These are phyloP conservation scores for Anoura caudifer DNA, from an alignment of 2,113 vertebrate species.

Conservation along the genomic window DNA sequence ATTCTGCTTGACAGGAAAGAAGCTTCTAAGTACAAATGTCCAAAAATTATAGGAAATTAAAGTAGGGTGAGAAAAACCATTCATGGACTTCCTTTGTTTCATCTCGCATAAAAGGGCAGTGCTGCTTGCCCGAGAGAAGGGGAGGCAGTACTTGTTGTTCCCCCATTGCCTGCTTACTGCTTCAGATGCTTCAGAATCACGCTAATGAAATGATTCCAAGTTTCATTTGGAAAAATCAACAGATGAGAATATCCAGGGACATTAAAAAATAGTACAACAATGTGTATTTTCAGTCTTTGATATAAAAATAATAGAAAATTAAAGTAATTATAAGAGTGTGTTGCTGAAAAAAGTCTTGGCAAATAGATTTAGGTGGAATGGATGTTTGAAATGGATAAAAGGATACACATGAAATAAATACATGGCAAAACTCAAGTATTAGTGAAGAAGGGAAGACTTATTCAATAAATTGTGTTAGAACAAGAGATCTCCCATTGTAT, in stretches of 20 bases:
- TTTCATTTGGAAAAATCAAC: not conserved
- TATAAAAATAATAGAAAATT: not conserved
- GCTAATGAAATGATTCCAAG: not conserved
- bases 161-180: not conserved
- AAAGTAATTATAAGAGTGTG: not conserved
- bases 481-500: not conserved
- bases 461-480: not conserved
- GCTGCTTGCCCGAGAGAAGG: not conserved
- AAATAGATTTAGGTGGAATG: not conserved
- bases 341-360: not conserved
- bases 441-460: not conserved
- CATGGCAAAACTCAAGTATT: not conserved
- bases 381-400: not conserved
- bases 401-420: not conserved
- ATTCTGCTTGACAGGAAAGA: not conserved
- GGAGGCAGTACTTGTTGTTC: not conserved
- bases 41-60: not conserved
- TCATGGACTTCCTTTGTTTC: not conserved
- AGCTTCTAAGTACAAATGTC: constrained; percentile 24
- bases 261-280: not conserved
- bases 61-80: not conserved
- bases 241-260: not conserved
- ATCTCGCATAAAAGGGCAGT: not conserved
- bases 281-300: not conserved
- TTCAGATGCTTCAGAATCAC: not conserved